Conservation (phyloP, 2,888 invertebrate species). For the Disparrhopalites patrizii region DNA sequence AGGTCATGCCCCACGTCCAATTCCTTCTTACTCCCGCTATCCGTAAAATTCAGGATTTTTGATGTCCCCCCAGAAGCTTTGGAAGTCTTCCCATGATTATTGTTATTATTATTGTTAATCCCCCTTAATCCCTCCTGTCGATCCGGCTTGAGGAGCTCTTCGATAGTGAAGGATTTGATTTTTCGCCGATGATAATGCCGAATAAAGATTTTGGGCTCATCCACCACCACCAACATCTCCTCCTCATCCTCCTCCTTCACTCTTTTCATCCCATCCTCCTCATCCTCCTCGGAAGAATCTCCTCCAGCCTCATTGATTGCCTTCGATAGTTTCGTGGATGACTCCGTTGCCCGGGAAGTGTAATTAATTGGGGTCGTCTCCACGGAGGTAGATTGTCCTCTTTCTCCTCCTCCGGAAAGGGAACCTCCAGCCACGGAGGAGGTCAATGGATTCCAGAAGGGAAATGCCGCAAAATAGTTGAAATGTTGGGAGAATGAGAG, state of each 20-base stretch:
- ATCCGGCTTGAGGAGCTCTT: constrained; percentile 66
- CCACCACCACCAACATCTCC: not conserved
- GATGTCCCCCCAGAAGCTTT: not conserved
- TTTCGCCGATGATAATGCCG: not conserved
- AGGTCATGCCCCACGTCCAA: too few species aligned
- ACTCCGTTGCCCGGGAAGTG: not conserved
- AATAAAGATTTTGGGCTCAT: not conserved
- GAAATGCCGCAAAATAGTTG: constrained; percentile 40
- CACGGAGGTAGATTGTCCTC: not conserved
- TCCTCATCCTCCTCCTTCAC: not conserved
- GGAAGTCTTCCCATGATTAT: not conserved
- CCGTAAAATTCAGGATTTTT: not conserved
- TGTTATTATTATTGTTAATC: not conserved
- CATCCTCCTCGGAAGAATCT: not conserved
- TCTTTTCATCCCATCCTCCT: not conserved
- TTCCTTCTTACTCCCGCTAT: not conserved
- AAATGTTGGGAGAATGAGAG: constrained; percentile 44
- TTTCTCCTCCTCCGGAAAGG: not conserved
- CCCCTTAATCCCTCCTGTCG: not conserved
- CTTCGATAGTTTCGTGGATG: not conserved
- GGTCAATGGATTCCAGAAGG: constrained; percentile 33
- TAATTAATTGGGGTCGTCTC: not conserved
- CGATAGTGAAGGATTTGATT: constrained; percentile 79
- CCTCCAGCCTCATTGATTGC: not conserved
- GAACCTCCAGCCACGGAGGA: not conserved